A percentile compares a stretch with the other conserved stretches of the same genome.
These are phyloP conservation scores for Tauraco erythrolophus DNA, from an alignment of 2,113 vertebrate genomes.

Conservation along the genomic window DNA sequence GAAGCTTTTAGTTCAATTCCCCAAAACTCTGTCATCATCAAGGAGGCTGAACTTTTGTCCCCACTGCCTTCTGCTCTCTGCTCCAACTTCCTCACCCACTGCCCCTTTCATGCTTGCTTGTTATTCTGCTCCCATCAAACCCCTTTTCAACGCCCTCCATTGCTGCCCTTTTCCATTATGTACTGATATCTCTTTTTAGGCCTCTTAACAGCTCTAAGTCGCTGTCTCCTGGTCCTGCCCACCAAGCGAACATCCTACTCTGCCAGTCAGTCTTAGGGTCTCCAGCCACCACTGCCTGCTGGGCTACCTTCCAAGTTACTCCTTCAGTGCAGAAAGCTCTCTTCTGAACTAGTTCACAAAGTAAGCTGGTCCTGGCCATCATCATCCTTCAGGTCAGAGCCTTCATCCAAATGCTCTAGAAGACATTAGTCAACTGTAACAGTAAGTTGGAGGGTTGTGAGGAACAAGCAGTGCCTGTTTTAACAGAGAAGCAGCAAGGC, in stretches of 20 bases:
- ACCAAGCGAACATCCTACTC: neutral
- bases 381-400: neutral
- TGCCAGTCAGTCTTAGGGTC: neutral
- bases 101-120: neutral
- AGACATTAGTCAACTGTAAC: neutral
- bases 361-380: neutral
- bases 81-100: neutral
- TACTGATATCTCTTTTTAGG: neutral
- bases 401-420: neutral
- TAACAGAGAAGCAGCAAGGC: neutral
- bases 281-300: neutral
- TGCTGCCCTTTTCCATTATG: neutral
- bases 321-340: neutral
- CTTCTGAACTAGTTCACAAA: neutral
- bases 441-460: neutral
- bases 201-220: neutral
- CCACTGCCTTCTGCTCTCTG: neutral
- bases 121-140: neutral
- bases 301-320: neutral
- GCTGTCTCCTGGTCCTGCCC: neutral
- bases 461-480: neutral
- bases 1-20: neutral
- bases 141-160: neutral
- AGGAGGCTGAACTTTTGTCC: neutral
- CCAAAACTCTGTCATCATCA: neutral